Base-by-base conservation (phyloP, 2,113 vertebrate genomes). In the Nesoenas mayeri region DNA sequence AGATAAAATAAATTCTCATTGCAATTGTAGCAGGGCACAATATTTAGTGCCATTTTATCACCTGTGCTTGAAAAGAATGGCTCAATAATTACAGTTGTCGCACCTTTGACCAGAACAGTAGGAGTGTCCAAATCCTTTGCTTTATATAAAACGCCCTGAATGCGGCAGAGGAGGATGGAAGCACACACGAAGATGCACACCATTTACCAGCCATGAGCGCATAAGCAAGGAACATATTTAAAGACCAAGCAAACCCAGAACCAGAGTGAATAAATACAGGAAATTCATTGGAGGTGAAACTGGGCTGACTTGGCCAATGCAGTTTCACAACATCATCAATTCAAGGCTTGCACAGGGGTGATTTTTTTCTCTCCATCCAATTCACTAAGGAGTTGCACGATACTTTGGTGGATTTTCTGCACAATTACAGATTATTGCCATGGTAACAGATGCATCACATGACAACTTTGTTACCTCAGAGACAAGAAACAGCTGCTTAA, bases 391-490 rank as follows among this genome's bases (percentile, higher is more conserved):
- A 98, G 95, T 97, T 98, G 97, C 96, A 97, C 79, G 54, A 26
- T 92, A 98, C 97, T 98, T 98, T 95, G 96, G 96, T 97, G 97
- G 97, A 98, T 98, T 98, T 98, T 98, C 98, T 98, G 97, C 97
- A 98, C 98, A 98, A 98, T 98, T 98, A 97, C 98, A 98, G 98
- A 98, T 98, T 98, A 98, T 98, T 97, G 96, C 97, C 97, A 98
- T 98, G 97, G 98, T 97, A 98, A 98, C 98, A 82, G 93, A 71
- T 90, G 96, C 96, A 96, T 96, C 98, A 98, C 92, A 97, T 98
- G 98, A 97, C 96, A 97, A 97, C 90, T 96, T 86, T 96, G 98
- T 98, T 98, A 98, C 98, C 98, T 98, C 97, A 87, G 98, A 98
- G 98, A 98, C 97, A 96, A 97, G 95, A 96, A 97, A 97, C 95